Evolutionary conservation across 1,140 invertebrate genomes (phyloP).

Genomic region (Caenorhabditis inopinata): DNA sequence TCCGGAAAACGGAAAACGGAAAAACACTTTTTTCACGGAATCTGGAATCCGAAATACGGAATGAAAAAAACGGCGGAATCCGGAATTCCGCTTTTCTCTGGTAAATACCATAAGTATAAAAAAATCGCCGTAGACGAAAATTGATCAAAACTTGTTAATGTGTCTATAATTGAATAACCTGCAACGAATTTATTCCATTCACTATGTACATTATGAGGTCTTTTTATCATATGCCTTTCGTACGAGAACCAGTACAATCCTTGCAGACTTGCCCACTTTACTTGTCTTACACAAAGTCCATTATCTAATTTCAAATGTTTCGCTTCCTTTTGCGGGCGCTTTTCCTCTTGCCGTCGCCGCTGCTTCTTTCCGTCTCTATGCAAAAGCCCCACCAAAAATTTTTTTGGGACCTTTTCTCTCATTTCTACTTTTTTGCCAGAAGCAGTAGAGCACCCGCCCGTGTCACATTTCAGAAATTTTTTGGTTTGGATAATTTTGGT

Average conservation of each 20-base stretch:
- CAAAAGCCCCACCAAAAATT: slow-evolving; percentile 9
- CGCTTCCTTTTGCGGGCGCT: slow-evolving; percentile 7
- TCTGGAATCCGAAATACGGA: no score
- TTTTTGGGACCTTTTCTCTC: slow-evolving; percentile 17
- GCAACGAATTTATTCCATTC: no score
- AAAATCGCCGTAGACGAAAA: no score
- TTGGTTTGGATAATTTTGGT: slow-evolving; percentile 11
- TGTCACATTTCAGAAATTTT: slow-evolving; percentile 30
- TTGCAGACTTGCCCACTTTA: slow-evolving; percentile 19
- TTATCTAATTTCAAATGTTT: slow-evolving; percentile 35
- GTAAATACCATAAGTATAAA: no score
- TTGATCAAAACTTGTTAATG: no score
- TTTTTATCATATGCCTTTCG: not conserved
- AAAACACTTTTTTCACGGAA: no score
- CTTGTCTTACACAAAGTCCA: slow-evolving; percentile 34
- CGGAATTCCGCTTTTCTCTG: no score
- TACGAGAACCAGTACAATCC: slow-evolving; percentile 7
- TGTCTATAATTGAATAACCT: no score
- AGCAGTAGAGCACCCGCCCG: not conserved
- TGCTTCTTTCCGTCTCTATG: not conserved
- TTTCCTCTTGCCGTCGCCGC: not conserved
- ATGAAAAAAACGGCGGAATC: no score
- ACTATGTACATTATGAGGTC: no score
- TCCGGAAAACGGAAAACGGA: no score
- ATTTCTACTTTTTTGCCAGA: not conserved